Evolutionary conservation across 2,888 invertebrate species (phyloP).

Genomic region (Nymphalis urticae): DNA sequence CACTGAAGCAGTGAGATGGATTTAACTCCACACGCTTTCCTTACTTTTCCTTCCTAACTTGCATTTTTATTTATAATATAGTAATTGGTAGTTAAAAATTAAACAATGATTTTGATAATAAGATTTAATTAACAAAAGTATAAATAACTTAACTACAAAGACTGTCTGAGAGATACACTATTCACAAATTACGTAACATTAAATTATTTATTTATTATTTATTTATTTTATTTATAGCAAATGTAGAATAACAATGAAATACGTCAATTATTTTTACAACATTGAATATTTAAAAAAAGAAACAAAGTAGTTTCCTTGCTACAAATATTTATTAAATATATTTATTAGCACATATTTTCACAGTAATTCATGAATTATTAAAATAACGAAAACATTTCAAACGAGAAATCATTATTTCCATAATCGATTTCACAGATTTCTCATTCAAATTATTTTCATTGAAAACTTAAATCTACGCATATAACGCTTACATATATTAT

Average conservation of each 20-base stretch:
- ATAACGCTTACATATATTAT: slow-evolving; percentile 75
- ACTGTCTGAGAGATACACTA: slow-evolving; percentile 3
- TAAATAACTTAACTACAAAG: slow-evolving; percentile 33
- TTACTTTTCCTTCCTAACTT: no score
- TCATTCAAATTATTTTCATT: slow-evolving; percentile 75
- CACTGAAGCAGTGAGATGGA: no score
- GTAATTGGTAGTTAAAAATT: slow-evolving; percentile 12
- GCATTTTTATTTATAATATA: no score
- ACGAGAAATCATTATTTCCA: slow-evolving; percentile 68
- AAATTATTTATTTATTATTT: no score
- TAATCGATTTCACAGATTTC: slow-evolving; percentile 59
- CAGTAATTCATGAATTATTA: slow-evolving; percentile 44
- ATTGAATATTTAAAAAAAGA: no score
- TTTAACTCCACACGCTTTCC: no score
- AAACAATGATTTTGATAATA: slow-evolving; percentile 38
- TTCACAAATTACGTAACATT: neutral
- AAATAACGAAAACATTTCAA: slow-evolving; percentile 71
- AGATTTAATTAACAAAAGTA: slow-evolving; percentile 51
- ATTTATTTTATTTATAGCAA: slow-evolving; percentile 7
- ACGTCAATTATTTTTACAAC: no score
- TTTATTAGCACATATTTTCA: slow-evolving; percentile 46
- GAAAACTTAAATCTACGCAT: slow-evolving; percentile 54
- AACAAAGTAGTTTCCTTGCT: slow-evolving; percentile 1
- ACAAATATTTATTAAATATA: slow-evolving; percentile 25
- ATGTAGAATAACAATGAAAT: neutral